Conservation (phyloP, 1,140 invertebrate genomes). For the Heliconius nattereri region DNA sequence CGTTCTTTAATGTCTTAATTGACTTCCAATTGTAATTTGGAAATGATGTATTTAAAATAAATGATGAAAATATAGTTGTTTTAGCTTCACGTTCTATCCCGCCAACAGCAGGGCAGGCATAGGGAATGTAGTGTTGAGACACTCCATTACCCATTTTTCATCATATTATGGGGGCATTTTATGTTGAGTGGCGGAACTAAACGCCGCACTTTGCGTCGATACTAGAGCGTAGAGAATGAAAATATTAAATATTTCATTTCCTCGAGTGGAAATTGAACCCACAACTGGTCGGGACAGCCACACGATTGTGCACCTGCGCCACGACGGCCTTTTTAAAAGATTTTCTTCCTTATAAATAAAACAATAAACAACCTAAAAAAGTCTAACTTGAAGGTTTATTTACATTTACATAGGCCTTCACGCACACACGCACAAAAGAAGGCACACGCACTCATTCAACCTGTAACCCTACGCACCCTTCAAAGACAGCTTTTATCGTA, state of each 20-base stretch:
- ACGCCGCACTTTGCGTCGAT: too few species aligned
- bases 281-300: too few species aligned
- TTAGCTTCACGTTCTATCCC: too few species aligned
- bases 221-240: too few species aligned
- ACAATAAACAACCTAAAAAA: background rate
- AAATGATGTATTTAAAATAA: background rate
- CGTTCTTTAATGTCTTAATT: background rate
- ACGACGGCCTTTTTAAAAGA: background rate
- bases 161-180: too few species aligned
- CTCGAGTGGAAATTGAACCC: too few species aligned
- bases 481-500: conserved; percentile 10
- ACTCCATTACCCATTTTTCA: too few species aligned
- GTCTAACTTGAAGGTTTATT: background rate
- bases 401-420: conserved; percentile 2
- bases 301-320: too few species aligned
- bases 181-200: too few species aligned
- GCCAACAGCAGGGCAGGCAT: too few species aligned
- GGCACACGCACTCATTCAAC: conserved; percentile 13
- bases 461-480: conserved; percentile 55
- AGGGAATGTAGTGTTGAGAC: too few species aligned
- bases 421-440: conserved; percentile 8
- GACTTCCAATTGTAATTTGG: background rate
- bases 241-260: too few species aligned
- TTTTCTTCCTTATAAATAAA: background rate
- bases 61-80: background rate